These are phyloP conservation scores for Candoia aspera DNA, from an alignment of 2,113 vertebrate genomes.

Conservation along the genomic window DNA sequence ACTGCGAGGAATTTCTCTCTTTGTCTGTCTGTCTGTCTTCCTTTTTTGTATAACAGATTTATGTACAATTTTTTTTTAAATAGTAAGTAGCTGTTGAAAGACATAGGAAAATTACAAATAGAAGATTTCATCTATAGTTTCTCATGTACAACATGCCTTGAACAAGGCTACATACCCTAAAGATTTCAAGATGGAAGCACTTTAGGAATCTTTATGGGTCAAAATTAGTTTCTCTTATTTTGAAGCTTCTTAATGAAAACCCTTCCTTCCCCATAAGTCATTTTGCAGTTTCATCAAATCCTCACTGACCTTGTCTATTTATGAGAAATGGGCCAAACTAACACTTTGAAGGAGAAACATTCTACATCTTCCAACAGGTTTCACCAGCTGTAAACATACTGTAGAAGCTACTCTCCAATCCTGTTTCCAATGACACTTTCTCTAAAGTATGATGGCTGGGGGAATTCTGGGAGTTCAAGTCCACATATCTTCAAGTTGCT, in stretches of 20 bases:
- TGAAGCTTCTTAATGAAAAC: not conserved
- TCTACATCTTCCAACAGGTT: fast-evolving
- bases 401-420: fast-evolving
- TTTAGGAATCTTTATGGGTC: not conserved
- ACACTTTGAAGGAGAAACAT: not conserved
- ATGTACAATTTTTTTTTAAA: not conserved
- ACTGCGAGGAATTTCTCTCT: not conserved
- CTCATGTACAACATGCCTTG: not conserved
- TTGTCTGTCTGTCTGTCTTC: not conserved
- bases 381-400: not conserved
- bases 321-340: not conserved
- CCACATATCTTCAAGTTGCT: too few relatives aligned
- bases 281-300: not conserved
- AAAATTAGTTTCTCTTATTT: not conserved
- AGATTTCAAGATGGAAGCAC: not conserved
- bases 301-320: too few relatives aligned
- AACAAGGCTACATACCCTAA: not conserved
- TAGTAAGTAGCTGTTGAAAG: not conserved
- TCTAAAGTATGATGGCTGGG: too few relatives aligned
- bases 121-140: not conserved
- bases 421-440: not conserved
- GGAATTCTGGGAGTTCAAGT: too few relatives aligned
- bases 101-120: not conserved
- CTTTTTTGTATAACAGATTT: not conserved
- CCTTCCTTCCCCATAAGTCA: not conserved